Conservation (phyloP, 2,888 invertebrate genomes). For the Galeopsomyia nigrocyanea region DNA sequence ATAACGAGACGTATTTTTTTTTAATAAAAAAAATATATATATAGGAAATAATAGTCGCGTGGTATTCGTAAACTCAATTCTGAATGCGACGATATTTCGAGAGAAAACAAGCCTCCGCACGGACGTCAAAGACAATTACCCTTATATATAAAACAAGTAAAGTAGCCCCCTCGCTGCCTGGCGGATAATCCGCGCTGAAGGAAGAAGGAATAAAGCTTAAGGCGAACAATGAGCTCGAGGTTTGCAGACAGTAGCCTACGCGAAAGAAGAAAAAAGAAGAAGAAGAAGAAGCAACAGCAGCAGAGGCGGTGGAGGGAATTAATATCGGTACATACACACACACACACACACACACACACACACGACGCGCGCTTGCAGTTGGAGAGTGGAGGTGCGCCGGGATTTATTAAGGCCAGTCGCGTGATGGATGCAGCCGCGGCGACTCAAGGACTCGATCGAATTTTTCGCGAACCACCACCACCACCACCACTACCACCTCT, state of each 20-base stretch:
- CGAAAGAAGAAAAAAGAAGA: conserved; percentile 16
- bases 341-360: too few relatives aligned
- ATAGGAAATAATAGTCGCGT: background rate
- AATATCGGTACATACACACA: conserved; percentile 25
- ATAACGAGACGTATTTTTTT: background rate
- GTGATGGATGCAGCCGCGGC: conserved; percentile 26
- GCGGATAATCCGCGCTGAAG: conserved; percentile 3
- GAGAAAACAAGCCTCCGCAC: background rate
- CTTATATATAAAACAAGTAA: conserved; percentile 11
- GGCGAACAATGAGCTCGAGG: conserved; percentile 30
- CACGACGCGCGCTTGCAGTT: background rate
- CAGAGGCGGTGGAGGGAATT: conserved; percentile 15
- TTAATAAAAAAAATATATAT: too few relatives aligned
- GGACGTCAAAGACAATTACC: background rate
- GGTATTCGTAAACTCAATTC: background rate
- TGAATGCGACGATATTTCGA: background rate
- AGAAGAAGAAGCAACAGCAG: conserved; percentile 6
- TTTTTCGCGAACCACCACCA: conserved; percentile 18
- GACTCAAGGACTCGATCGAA: conserved; percentile 16
- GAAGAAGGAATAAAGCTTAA: background rate
- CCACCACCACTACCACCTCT: too few relatives aligned
- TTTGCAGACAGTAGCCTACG: conserved; percentile 7
- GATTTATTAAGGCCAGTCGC: conserved; percentile 41
- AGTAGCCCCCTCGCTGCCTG: background rate
- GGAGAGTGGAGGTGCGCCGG: conserved; percentile 6